These are phyloP conservation scores for Thinocorus orbignyianus DNA, from an alignment of 2,113 vertebrate genomes.

Conservation along the genomic window DNA sequence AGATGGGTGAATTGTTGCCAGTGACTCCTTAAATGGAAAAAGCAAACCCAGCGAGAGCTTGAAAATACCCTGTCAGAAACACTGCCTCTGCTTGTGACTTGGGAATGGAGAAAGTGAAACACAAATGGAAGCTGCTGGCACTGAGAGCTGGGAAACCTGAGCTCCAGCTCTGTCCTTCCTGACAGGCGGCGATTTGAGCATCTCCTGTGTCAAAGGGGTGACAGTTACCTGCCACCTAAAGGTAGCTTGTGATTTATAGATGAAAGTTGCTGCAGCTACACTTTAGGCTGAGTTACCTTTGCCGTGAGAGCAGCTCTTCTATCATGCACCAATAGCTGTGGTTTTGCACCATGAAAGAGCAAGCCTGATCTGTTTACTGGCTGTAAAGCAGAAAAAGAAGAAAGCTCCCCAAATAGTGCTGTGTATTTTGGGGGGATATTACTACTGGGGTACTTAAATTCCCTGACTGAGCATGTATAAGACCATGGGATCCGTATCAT, in stretches of 20 bases:
- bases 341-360: not conserved
- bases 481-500: fast-evolving
- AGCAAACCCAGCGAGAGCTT: not conserved
- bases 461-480: not conserved
- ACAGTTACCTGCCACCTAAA: not conserved
- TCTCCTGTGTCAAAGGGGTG: not conserved
- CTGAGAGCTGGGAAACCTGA: not conserved
- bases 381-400: not conserved
- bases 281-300: not conserved
- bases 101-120: not conserved
- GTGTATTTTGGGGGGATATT: not conserved
- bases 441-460: not conserved
- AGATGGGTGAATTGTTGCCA: not conserved
- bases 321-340: fast-evolving
- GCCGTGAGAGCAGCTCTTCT: not conserved
- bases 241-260: not conserved
- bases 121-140: not conserved
- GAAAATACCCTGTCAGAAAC: constrained; percentile 36
- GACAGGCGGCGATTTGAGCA: not conserved
- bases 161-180: not conserved
- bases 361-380: not conserved
- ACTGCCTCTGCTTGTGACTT: not conserved
- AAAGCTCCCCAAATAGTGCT: not conserved
- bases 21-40: not conserved
- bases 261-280: not conserved